A percentile compares a stretch with the other conserved stretches of the same genome.
Conservation (phyloP, 2,888 invertebrate genomes). For the Laothoe populi region DNA sequence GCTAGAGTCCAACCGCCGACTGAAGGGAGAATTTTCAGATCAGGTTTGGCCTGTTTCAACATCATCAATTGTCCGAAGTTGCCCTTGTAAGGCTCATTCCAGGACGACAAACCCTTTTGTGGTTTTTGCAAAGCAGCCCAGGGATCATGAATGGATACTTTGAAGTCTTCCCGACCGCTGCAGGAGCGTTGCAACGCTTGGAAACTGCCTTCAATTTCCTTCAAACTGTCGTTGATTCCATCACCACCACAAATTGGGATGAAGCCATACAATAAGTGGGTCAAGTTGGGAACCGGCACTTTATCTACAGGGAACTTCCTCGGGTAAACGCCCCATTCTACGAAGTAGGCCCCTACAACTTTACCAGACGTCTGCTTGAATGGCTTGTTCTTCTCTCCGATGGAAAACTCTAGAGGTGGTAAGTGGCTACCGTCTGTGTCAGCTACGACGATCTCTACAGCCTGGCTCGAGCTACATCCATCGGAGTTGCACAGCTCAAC, state of each 20-base stretch:
- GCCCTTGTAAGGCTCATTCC: constrained; percentile 82
- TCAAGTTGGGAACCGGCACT: constrained; percentile 73
- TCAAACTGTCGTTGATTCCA: constrained; percentile 80
- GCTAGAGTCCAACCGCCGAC: constrained; percentile 80
- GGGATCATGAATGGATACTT: constrained; percentile 78
- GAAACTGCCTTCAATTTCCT: constrained; percentile 80
- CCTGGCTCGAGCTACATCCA: constrained; percentile 72
- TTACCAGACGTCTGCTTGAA: constrained; percentile 80
- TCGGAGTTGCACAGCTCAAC: constrained; percentile 75
- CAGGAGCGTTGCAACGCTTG: constrained; percentile 78
- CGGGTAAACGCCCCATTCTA: constrained; percentile 81
- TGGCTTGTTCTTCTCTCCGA: constrained; percentile 75
- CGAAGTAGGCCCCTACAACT: constrained; percentile 77
- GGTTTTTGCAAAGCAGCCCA: constrained; percentile 81
- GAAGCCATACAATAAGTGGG: constrained; percentile 77
- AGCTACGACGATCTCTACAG: constrained; percentile 75
- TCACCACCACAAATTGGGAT: constrained; percentile 81
- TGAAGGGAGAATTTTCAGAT: constrained; percentile 76
- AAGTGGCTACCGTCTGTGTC: constrained; percentile 81
- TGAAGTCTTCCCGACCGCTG: constrained; percentile 78
- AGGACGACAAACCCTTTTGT: constrained; percentile 74
- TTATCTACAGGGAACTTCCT: constrained; percentile 77
- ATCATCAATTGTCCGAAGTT: constrained; percentile 81
- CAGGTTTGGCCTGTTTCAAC: constrained; percentile 75
- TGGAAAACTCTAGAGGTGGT: constrained; percentile 68